Conservation (phyloP, 2,113 vertebrate species). For the Lophochroa leadbeateri region DNA sequence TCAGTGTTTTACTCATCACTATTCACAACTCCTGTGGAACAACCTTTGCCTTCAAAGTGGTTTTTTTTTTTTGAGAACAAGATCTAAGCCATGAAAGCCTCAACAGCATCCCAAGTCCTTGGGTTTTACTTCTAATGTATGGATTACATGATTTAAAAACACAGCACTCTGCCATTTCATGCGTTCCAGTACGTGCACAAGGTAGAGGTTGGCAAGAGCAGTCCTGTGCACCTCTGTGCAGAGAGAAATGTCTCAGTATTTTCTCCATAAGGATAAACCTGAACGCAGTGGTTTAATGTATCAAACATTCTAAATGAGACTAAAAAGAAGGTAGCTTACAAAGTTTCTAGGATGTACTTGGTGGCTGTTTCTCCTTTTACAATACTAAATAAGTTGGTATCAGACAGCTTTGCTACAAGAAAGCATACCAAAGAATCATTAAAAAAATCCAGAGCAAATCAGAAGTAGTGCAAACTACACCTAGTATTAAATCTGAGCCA, state of each 20-base stretch:
- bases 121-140: not conserved
- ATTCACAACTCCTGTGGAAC: accelerated
- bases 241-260: not conserved
- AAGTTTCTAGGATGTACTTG: not conserved
- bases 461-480: not conserved
- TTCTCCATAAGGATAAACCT: not conserved
- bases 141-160: not conserved
- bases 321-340: not conserved
- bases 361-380: constrained; percentile 37
- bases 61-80: not conserved
- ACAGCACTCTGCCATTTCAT: not conserved
- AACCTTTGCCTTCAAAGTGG: not conserved
- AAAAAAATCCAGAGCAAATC: constrained; percentile 8
- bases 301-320: not conserved
- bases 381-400: not conserved
- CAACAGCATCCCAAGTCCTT: not conserved
- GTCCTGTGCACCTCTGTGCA: not conserved
- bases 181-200: not conserved
- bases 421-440: not conserved
- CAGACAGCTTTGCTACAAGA: constrained; percentile 58
- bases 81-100: not conserved
- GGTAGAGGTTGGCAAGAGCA: not conserved
- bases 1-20: not conserved
- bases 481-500: not conserved
- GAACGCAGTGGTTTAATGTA: not conserved